phyloP scores from a whole-genome alignment of 1,140 invertebrate genomes.

The Hestina assimilis region DNA sequence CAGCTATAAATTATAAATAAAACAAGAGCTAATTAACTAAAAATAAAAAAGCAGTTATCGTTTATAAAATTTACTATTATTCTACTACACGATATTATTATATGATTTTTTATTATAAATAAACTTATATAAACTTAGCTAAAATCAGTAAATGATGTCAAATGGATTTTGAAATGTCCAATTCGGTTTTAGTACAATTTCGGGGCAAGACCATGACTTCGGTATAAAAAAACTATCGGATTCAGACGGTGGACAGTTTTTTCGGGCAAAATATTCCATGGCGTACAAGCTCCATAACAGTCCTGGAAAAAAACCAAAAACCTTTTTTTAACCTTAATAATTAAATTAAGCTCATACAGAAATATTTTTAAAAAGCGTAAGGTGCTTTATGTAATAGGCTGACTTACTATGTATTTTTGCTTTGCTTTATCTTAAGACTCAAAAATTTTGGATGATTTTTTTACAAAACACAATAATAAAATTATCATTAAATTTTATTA shows the following conservation, averaged over 20 bases:
- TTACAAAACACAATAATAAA: too few species aligned
- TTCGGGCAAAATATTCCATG: conserved; percentile 91
- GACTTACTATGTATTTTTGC: too few species aligned
- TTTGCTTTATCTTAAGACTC: too few species aligned
- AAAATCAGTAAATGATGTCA: conserved; percentile 26
- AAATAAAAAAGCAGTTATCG: too few species aligned
- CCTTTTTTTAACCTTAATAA: neutral
- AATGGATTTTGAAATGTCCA: conserved; percentile 76
- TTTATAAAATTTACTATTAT: too few species aligned
- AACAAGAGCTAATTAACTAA: too few species aligned
- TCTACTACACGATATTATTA: conserved; percentile 10
- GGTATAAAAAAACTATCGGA: conserved; percentile 75
- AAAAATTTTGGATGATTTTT: too few species aligned
- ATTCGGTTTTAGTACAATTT: conserved; percentile 66
- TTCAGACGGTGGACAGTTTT: conserved; percentile 83
- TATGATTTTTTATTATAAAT: neutral
- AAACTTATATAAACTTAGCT: neutral
- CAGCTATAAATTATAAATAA: neutral
- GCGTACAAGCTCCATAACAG: conserved; percentile 87
- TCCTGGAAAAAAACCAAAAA: conserved; percentile 42
- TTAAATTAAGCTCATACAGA: neutral
- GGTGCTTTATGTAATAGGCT: too few species aligned
- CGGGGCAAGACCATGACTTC: conserved; percentile 80
- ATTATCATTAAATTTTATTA: too few species aligned
- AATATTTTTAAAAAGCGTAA: neutral